These are phyloP conservation scores for Xestobium rufovillosum DNA, from an alignment of 2,888 invertebrate species.

Conservation along the genomic window DNA sequence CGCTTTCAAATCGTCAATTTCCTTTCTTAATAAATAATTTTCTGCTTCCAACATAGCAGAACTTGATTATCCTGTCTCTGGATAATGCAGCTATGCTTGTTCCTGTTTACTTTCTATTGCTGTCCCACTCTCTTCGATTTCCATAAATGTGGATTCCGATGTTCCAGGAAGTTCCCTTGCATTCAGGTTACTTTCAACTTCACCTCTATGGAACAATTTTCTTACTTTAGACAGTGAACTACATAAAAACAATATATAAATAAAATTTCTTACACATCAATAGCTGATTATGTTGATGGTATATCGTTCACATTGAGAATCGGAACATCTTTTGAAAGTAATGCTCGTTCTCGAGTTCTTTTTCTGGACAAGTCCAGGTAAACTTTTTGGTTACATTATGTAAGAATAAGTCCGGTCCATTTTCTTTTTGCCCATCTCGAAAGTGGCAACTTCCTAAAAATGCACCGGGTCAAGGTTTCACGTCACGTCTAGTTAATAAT, in stretches of 20 bases:
- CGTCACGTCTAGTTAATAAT: conserved; percentile 8
- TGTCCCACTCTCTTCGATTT: neutral
- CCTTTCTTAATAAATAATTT: conserved; percentile 4
- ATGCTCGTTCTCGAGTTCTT: too few species aligned
- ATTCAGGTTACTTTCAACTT: neutral
- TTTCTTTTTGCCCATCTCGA: conserved; percentile 12
- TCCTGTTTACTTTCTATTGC: neutral
- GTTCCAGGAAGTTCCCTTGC: conserved; percentile 2
- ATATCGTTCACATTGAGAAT: neutral
- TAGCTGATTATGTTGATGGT: too few species aligned
- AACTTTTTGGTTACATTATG: neutral
- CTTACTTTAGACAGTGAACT: too few species aligned
- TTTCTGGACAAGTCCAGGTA: conserved; percentile 5
- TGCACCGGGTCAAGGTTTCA: conserved; percentile 9
- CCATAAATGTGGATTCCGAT: conserved; percentile 6
- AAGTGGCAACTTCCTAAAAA: conserved; percentile 10
- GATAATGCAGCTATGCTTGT: neutral
- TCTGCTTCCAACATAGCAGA: conserved; percentile 4
- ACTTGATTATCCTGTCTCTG: conserved; percentile 4
- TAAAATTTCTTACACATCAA: too few species aligned
- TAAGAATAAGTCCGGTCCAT: conserved; percentile 9
- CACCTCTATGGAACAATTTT: neutral
- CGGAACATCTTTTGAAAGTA: neutral
- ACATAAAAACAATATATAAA: too few species aligned
- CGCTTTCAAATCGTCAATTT: conserved; percentile 4